Evolutionary conservation across 2,888 invertebrate species (phyloP).

Genomic region (Choreutis nemorana): DNA sequence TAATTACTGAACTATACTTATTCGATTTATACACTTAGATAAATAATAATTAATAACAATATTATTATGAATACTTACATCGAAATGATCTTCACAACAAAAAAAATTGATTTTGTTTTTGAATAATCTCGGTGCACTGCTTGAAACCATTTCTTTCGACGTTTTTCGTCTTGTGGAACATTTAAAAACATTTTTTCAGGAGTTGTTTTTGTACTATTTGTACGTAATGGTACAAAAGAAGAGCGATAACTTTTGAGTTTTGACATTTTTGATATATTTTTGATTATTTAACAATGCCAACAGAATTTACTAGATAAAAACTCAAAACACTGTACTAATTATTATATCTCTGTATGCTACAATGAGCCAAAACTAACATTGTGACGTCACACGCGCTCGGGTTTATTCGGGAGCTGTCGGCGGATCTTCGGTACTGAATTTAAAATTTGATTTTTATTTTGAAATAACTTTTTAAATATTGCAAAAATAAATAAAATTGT

Average conservation of each 20-base stretch:
- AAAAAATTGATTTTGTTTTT: constrained; percentile 2
- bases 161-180: too few relatives aligned
- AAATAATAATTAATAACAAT: neutral
- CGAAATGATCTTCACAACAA: constrained; percentile 4
- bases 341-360: too few relatives aligned
- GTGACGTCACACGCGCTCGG: too few relatives aligned
- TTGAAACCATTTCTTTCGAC: constrained; percentile 4
- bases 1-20: constrained; percentile 1
- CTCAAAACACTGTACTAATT: too few relatives aligned
- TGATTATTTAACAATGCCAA: too few relatives aligned
- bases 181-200: constrained; percentile 2
- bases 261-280: constrained; percentile 2
- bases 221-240: constrained; percentile 4
- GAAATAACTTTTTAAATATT: neutral
- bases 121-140: constrained; percentile 3
- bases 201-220: constrained; percentile 3
- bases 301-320: too few relatives aligned
- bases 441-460: neutral
- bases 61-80: constrained; percentile 3
- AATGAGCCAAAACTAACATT: too few relatives aligned
- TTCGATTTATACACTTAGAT: neutral
- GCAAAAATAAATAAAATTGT: neutral
- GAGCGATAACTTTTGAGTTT: constrained; percentile 3
- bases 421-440: constrained; percentile 1
- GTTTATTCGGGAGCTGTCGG: too few relatives aligned